Base-by-base conservation (phyloP, 2,113 vertebrate species). In the Ageneiosus marmoratus region DNA sequence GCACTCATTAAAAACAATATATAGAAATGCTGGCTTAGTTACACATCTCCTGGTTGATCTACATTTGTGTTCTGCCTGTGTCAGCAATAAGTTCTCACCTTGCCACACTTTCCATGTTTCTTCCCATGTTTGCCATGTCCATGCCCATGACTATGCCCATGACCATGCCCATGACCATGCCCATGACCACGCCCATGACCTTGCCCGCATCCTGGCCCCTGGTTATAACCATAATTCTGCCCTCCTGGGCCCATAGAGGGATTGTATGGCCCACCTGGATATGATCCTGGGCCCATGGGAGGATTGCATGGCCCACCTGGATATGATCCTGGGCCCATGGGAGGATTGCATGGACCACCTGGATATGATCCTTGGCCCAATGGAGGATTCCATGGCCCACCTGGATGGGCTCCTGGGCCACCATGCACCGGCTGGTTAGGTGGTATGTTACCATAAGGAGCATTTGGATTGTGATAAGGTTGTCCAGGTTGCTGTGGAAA, bases 401-500 rank as follows among this genome's bases (percentile, higher is more conserved):
- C 44, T 50, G 44, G 41, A 41, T 24, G 32, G 24, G 2, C 0
- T 82, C 37, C 53, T 34, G 55, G 81, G 1, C 81, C 80, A 53
- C 58, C 48, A 65, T 32, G 55, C 16, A 32, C 60, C 15, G 60
- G 81, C 32, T 5, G 62, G 62, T 16, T 34, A 37, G 27, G 48
- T 6, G 63, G 62, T 32, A 60, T 50, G 60, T 63, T 82, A 37
- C 74, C 82, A 70, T 46, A 58, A 48, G 75, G 74, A 77, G 62
- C 74, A 46, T 69, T 83, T 56, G 82, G 75, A 60, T 78, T 83
- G 15, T 62, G 73, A 24, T 3, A 72, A 44, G 41, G 76, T 34
- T 73, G 65, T 60, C 74, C 75, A 34, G 53, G 55, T 18, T 78
- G 62, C 10, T 79, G 41, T 73, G 63, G 67, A 73, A 37, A 62